Evolutionary conservation across 2,797 vertebrate species (phyloP).

Genomic region (Prionace glauca): DNA sequence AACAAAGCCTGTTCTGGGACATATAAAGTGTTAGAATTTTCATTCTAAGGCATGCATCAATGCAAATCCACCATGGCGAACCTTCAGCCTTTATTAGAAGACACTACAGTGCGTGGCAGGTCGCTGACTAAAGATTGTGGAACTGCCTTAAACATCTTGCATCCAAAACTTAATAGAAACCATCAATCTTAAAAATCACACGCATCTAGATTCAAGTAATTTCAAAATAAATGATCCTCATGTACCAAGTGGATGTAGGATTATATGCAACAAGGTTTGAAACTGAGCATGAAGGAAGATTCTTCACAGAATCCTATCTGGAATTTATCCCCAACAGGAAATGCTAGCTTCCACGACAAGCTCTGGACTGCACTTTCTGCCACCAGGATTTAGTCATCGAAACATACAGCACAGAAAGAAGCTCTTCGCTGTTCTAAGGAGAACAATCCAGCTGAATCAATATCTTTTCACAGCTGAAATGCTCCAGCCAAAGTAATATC

Average conservation of each 20-base stretch:
- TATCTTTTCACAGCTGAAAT: too few species aligned
- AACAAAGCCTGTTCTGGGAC: not conserved
- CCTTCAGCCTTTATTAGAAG: not conserved
- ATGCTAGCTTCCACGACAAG: not conserved
- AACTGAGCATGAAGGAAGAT: not conserved
- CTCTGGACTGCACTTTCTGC: not conserved
- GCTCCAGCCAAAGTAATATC: too few species aligned
- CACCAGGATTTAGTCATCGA: not conserved
- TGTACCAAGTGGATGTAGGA: not conserved
- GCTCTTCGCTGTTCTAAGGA: too few species aligned
- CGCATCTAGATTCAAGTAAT: not conserved
- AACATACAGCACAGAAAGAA: too few species aligned
- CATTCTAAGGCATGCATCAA: not conserved
- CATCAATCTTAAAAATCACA: not conserved
- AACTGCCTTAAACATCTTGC: not conserved
- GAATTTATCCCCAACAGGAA: not conserved
- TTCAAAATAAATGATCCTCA: not conserved
- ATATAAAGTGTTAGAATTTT: not conserved
- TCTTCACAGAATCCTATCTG: not conserved
- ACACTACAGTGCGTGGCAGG: not conserved
- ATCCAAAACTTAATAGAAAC: not conserved
- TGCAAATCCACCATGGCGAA: not conserved
- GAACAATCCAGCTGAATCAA: too few species aligned
- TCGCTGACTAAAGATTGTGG: not conserved
- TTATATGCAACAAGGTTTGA: not conserved